Evolutionary conservation across 2,113 vertebrate species (phyloP), one percentile per base, ranked within the genome.

Genomic region (Callopanchax toddi): DNA sequence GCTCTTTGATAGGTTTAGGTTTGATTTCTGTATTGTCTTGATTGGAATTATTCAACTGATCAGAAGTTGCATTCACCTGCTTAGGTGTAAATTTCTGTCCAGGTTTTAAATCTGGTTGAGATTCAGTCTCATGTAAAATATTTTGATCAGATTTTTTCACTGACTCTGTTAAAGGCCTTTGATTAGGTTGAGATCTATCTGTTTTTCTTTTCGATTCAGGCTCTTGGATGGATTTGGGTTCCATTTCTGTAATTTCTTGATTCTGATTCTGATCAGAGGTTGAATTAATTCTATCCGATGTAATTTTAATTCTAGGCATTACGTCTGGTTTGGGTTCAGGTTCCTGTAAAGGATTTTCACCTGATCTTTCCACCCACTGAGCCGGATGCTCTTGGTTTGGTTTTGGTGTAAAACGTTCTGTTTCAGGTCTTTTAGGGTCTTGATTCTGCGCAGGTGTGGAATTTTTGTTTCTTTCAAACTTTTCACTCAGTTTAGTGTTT

Each of bases 401-500:
- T 18, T 49, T 72, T 29, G 50, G 9, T 36, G 20, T 1, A 0
- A 32, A 32, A 0, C 5, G 34, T 5, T 26, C 45, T 58, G 54
- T 34, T 0, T 40, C 10, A 40, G 11, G 40, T 10, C 0, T 22
- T 32, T 18, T 68, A 51, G 55, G 36, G 20, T 18, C 40, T 53
- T 2, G 9, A 0, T 21, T 16, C 16, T 52, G 55, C 6, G 39
- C 21, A 22, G 51, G 12, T 45, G 29, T 42, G 0, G 16, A 8
- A 50, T 60, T 22, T 42, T 48, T 44, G 7, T 66, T 70, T 22
- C 29, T 8, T 45, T 58, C 39, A 22, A 55, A 21, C 1, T 3
- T 67, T 55, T 37, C 39, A 44, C 72, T 40, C 8, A 49, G 5
- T 70, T 65, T 66, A 17, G 60, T 23, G 21, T 71, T 67, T 56